These are phyloP conservation scores for Hypolimnas misippus DNA, from an alignment of 2,888 invertebrate genomes.

Conservation along the genomic window DNA sequence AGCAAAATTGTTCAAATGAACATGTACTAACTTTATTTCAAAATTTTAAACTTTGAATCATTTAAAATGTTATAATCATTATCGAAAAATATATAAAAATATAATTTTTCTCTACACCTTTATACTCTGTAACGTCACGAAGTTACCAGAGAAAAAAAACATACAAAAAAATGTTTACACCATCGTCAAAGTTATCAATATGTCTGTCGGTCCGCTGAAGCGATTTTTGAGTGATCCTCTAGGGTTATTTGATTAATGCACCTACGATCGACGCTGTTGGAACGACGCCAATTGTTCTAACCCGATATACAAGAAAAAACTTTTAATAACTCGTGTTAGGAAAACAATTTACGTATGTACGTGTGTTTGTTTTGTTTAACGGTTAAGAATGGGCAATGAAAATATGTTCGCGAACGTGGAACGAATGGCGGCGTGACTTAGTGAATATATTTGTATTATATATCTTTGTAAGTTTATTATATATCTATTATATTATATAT, in stretches of 20 bases:
- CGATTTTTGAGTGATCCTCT: conserved; percentile 67
- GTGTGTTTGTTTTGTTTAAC: conserved; percentile 27
- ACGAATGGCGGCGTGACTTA: no score
- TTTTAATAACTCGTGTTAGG: conserved; percentile 57
- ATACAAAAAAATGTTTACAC: conserved; percentile 60
- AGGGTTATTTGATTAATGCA: conserved; percentile 56
- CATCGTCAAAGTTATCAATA: conserved; percentile 65
- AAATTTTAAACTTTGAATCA: no score
- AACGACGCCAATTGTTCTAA: conserved; percentile 51
- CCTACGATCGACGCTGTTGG: conserved; percentile 44
- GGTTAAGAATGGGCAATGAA: conserved; percentile 20
- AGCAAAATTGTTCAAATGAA: no score
- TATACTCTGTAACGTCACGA: conserved; percentile 26
- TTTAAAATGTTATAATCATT: no score
- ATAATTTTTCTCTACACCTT: conserved; percentile 2
- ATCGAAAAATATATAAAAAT: no score
- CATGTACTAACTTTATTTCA: no score
- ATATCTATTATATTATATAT: no score
- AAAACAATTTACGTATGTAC: conserved; percentile 50
- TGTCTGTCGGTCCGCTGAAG: conserved; percentile 55
- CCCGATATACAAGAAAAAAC: conserved; percentile 47
- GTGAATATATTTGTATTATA: no score
- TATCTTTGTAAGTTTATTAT: no score
- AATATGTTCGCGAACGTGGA: no score
- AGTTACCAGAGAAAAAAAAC: conserved; percentile 35